Evolutionary conservation across 2,888 invertebrate species (phyloP), one percentile per base, ranked within the genome.

Genomic region (Elaeidobius kamerunicus): DNA sequence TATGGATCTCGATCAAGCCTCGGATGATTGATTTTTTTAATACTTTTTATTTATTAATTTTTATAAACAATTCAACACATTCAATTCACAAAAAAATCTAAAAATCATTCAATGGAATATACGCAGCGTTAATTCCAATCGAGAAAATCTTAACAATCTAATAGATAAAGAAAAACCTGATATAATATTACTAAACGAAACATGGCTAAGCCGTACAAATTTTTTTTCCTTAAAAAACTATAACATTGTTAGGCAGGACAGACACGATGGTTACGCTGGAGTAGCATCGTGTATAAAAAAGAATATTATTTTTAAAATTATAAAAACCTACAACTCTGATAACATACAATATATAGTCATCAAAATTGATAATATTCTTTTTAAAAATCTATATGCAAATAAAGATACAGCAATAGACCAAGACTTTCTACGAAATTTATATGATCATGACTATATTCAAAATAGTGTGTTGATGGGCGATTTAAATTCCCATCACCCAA

Each of bases 71-170:
- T 27, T 41, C 32, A 16, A 27, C 23, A 27, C 14, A 4, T 34
- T 34, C 34, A 34, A 34, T 7, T 7, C 5, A 14, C 5, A 14
- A 4, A 34, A 9, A 39, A 39, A 9, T 27, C n/a, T 34, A 7
- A 34, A 34, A 34, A 34, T 34, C n/a, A 20, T 51, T 12, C 44
- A 51, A 20, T 51, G 43, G 30, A 51, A 51, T 36, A 35, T 51
- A 17, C 44, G 44, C 35, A 45, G 51, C 30, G 11, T 36, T 14
- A 35, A 15, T 16, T 6, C 27, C 4, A 50, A 50, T 23, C 17
- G 19, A 6, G 9, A 18, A 1, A 39, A 51, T 6, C 19, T 45
- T 36, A 51, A 34, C 5, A 28, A 27, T 18, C 15, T 45, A 38
- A 45, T 39, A n/a, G n/a, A 27, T 12, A n/a, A 38, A 7, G 11